Evolutionary conservation across 2,888 invertebrate genomes (phyloP).

Genomic region (Nymphalis urticae): DNA sequence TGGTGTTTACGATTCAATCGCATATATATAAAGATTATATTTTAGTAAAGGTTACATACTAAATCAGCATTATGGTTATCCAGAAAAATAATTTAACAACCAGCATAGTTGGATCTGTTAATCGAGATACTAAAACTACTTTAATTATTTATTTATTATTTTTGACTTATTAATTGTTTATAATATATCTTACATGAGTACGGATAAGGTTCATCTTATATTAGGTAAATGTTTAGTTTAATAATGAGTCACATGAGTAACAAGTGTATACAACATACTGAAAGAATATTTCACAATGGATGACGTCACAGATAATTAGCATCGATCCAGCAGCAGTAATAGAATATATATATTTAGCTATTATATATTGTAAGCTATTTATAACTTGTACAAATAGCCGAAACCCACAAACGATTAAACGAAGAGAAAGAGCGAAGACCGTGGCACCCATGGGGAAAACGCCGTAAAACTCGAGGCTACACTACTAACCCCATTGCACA

Average conservation of each 20-base stretch:
- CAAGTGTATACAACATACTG: too few species aligned
- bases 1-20: slow-evolving; percentile 8
- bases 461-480: slow-evolving; percentile 48
- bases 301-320: too few species aligned
- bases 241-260: neutral
- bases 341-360: too few species aligned
- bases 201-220: neutral
- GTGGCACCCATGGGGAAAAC: slow-evolving; percentile 49
- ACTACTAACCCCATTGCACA: slow-evolving; percentile 46
- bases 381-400: slow-evolving; percentile 22
- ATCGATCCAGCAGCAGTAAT: too few species aligned
- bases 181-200: too few species aligned
- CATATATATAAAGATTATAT: slow-evolving; percentile 5
- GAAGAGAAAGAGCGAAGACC: slow-evolving; percentile 47
- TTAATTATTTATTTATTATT: neutral
- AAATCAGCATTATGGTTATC: slow-evolving; percentile 8
- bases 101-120: neutral
- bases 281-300: too few species aligned
- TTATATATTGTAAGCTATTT: slow-evolving; percentile 6
- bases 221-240: neutral
- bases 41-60: neutral
- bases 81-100: slow-evolving; percentile 10
- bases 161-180: neutral
- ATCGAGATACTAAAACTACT: neutral
- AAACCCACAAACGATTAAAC: slow-evolving; percentile 54